A percentile compares a stretch with the other conserved stretches of the same genome.
Evolutionary conservation across 2,113 vertebrate genomes (phyloP).

Genomic region (Bufo bufo): DNA sequence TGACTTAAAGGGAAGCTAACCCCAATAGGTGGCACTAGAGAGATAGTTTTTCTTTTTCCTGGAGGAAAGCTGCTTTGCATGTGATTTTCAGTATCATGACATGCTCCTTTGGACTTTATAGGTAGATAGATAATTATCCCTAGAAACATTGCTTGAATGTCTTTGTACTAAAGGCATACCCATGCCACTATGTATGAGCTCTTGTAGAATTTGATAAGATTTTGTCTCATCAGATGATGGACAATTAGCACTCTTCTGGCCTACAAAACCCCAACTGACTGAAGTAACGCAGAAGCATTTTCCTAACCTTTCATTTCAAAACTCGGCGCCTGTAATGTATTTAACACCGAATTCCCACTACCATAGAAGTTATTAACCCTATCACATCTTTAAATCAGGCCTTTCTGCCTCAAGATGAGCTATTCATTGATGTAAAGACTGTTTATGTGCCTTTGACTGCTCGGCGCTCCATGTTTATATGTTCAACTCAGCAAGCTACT

Average conservation of each 20-base stretch:
- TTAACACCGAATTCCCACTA: background rate
- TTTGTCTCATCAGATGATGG: background rate
- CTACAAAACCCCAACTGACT: background rate
- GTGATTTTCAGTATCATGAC: too few species aligned
- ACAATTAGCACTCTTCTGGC: background rate
- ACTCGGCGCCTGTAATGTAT: background rate
- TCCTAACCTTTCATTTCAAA: background rate
- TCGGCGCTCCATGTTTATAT: conserved; percentile 42
- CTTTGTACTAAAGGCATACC: too few species aligned
- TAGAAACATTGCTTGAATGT: too few species aligned
- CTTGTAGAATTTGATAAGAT: background rate
- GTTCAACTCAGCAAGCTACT: conserved; percentile 56
- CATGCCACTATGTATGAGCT: background rate
- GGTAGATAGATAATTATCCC: too few species aligned
- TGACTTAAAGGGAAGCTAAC: too few species aligned
- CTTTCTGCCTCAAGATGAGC: conserved; percentile 33
- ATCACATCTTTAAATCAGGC: background rate
- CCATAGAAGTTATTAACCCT: conserved; percentile 37
- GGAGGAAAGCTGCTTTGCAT: too few species aligned
- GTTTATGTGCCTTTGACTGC: conserved; percentile 53
- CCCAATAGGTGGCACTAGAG: too few species aligned
- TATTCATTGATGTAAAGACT: conserved; percentile 42
- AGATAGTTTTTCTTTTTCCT: too few species aligned
- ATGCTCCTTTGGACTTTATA: too few species aligned
- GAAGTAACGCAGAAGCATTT: background rate